Conservation (phyloP, 2,113 vertebrate species). For the Rhizomys pruinosus region DNA sequence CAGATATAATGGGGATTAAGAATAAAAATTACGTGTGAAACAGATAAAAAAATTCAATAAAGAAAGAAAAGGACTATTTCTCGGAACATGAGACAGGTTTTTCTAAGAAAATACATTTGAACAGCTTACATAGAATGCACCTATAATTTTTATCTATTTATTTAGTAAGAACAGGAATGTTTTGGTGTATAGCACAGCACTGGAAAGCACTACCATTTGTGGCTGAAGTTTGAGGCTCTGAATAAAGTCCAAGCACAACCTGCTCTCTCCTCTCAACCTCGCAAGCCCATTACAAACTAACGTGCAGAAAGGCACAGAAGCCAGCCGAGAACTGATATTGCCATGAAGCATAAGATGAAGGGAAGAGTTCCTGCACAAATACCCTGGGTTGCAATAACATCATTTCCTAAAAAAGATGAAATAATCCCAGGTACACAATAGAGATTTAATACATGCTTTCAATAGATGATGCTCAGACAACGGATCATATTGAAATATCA, state of each 20-base stretch:
- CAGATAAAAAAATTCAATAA: no score
- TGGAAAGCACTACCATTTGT: no score
- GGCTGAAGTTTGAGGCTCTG: neutral
- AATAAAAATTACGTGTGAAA: no score
- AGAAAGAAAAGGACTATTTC: slow-evolving; percentile 26
- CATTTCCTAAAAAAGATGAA: neutral
- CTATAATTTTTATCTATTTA: neutral
- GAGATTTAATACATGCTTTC: neutral
- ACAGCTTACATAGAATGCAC: neutral
- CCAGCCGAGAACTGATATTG: no score
- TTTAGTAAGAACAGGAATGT: neutral
- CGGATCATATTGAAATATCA: neutral
- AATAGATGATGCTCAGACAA: neutral
- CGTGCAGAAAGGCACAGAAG: neutral
- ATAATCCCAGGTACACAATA: neutral
- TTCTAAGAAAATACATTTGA: neutral
- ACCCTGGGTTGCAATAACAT: neutral
- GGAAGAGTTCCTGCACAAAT: neutral
- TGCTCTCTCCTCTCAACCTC: neutral
- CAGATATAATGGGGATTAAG: no score
- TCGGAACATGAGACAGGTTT: slow-evolving; percentile 12
- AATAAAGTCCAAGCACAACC: neutral
- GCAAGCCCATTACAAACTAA: neutral
- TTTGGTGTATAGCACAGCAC: neutral
- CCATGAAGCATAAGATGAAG: neutral